These are phyloP conservation scores for Chaetura pelagica DNA, from an alignment of 2,113 vertebrate species.

Conservation along the genomic window DNA sequence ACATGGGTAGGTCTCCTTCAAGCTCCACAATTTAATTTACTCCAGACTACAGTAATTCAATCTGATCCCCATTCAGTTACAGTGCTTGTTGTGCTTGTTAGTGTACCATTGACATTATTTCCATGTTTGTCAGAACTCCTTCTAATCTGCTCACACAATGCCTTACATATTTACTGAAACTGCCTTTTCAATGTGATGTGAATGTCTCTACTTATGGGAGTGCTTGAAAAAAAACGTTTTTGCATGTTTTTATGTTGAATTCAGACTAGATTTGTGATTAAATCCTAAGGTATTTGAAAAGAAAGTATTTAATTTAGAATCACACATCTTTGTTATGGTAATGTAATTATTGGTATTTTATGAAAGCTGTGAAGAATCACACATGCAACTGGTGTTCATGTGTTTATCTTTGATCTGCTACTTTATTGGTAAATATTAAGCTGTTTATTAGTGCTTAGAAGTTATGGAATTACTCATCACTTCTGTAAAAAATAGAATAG, in stretches of 20 bases:
- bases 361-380: not conserved
- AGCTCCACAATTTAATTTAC: conserved; percentile 28
- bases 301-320: not conserved
- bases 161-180: not conserved
- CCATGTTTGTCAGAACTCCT: conserved; percentile 6
- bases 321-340: not conserved
- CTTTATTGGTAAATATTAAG: conserved; percentile 17
- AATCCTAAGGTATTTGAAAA: not conserved
- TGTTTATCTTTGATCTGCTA: conserved; percentile 6
- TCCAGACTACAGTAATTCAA: conserved; percentile 16
- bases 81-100: conserved; percentile 9
- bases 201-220: not conserved
- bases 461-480: not conserved
- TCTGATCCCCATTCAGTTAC: not conserved
- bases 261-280: not conserved
- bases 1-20: not conserved
- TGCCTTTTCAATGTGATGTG: conserved; percentile 1
- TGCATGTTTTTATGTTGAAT: conserved; percentile 11
- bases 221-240: conserved; percentile 8
- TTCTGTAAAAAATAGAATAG: conserved; percentile 31
- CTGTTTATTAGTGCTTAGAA: not conserved
- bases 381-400: not conserved
- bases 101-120: not conserved
- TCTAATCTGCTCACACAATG: not conserved
- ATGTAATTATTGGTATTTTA: not conserved